Conservation (phyloP, 1,140 invertebrate species). For the Apolygus lucorum region DNA sequence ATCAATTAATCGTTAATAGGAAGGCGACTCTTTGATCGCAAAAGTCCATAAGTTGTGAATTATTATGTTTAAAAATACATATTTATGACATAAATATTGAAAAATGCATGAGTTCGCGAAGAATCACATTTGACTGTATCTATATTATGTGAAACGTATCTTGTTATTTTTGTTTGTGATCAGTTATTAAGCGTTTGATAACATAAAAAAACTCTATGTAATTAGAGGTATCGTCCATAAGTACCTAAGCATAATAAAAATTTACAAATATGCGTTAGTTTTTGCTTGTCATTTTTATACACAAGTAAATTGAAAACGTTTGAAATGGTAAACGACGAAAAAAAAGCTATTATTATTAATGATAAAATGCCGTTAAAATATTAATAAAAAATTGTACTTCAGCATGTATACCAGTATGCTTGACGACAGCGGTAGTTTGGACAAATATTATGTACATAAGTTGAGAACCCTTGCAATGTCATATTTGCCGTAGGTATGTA, state of each 20-base stretch:
- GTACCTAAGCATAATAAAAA: slow-evolving; percentile 5
- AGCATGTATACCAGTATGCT: background rate
- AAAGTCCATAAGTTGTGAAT: slow-evolving; percentile 10
- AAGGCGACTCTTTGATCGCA: background rate
- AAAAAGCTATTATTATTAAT: background rate
- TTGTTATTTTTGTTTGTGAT: background rate
- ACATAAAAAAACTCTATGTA: slow-evolving; percentile 9
- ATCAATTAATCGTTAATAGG: background rate
- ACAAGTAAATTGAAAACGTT: background rate
- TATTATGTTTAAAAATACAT: background rate
- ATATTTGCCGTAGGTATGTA: too few species aligned
- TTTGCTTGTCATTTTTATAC: slow-evolving; percentile 15
- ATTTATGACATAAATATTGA: slow-evolving; percentile 2
- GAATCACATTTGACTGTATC: background rate
- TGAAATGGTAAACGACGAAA: background rate
- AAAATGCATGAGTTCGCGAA: background rate
- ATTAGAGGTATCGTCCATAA: slow-evolving; percentile 11
- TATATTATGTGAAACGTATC: background rate
- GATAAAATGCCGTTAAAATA: background rate
- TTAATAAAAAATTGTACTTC: background rate
- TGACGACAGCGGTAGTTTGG: background rate
- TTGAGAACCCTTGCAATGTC: too few species aligned
- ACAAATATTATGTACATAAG: background rate
- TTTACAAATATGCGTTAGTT: slow-evolving; percentile 1
- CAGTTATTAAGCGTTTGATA: background rate